phyloP scores from a whole-genome alignment of 2,888 invertebrate genomes.

The Tinea pellionella region DNA sequence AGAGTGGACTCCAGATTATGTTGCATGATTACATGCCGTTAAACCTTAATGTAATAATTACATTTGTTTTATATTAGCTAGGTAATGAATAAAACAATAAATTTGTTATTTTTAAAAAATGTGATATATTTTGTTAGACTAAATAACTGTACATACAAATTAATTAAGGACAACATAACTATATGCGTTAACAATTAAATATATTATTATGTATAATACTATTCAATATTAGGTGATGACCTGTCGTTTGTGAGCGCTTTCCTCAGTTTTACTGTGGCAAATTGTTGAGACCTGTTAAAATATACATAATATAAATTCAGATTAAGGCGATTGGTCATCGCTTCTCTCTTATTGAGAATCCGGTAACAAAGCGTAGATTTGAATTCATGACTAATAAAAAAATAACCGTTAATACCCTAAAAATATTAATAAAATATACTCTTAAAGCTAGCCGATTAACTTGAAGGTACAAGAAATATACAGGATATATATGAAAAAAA shows the following conservation, averaged over 20 bases:
- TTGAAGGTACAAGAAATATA: neutral
- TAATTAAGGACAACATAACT: too few relatives aligned
- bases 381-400: neutral
- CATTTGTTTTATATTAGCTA: neutral
- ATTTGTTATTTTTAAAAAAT: slow-evolving; percentile 46
- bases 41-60: too few relatives aligned
- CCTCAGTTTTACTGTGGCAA: slow-evolving; percentile 89
- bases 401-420: neutral
- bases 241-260: slow-evolving; percentile 90
- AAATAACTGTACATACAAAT: slow-evolving; percentile 71
- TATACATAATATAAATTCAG: slow-evolving; percentile 27
- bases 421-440: slow-evolving; percentile 13
- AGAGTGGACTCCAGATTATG: too few relatives aligned
- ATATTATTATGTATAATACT: slow-evolving; percentile 36
- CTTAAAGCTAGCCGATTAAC: slow-evolving; percentile 14
- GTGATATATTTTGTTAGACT: slow-evolving; percentile 69
- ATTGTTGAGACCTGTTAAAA: slow-evolving; percentile 82
- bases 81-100: neutral
- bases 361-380: neutral
- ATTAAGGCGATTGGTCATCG: slow-evolving; percentile 5
- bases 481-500: neutral
- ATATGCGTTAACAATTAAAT: slow-evolving; percentile 40
- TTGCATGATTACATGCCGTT: too few relatives aligned
- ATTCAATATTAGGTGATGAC: slow-evolving; percentile 80
- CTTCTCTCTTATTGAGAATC: neutral